Evolutionary conservation across 2,888 invertebrate species (phyloP), one percentile per base, ranked within the genome.

Genomic region (Lasioglossum malachurum): DNA sequence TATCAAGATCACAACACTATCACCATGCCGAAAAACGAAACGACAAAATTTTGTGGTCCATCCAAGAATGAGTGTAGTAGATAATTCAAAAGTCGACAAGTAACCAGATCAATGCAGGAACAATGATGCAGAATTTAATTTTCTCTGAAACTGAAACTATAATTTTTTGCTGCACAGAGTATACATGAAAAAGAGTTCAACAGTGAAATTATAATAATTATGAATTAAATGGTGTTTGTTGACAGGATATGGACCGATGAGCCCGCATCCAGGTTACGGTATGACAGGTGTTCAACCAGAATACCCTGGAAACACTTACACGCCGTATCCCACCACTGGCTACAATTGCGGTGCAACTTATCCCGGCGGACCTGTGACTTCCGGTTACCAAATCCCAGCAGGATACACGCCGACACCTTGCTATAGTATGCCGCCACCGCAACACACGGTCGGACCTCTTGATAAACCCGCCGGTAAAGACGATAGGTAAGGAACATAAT

Each of bases 401-500:
- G 96, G 96, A 86, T 97, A 97, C 95, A 97, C 97, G 78, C 97
- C 97, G 78, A 96, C 96, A 78, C 97, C 97, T 75, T 98, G 98
- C 94, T 98, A 98, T 96, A 98, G 98, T 94, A 98, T 98, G 98
- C 98, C 98, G 85, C 98, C 98, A 60, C 97, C 97, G 85, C 97
- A 96, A 93, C 98, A 97, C 95, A 94, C 95, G 72, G 94, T 95
- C 64, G 95, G 95, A 49, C 93, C 94, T 27, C 92, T 95, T 82
- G 95, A 98, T 96, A 98, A 97, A 94, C 96, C 97, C 19, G 92
- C 94, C 67, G 95, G 95, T 90, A 97, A 98, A 95, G 97, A 97
- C 92, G 96, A 96, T 95, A 97, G 97, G 97, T 97, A 96, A 96
- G 96, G 93, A 49, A 75, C 14, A 57, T 76, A 23, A 80, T 35